phyloP scores from a whole-genome alignment of 2,797 vertebrate genomes.

The Macroramphosus scolopax region DNA sequence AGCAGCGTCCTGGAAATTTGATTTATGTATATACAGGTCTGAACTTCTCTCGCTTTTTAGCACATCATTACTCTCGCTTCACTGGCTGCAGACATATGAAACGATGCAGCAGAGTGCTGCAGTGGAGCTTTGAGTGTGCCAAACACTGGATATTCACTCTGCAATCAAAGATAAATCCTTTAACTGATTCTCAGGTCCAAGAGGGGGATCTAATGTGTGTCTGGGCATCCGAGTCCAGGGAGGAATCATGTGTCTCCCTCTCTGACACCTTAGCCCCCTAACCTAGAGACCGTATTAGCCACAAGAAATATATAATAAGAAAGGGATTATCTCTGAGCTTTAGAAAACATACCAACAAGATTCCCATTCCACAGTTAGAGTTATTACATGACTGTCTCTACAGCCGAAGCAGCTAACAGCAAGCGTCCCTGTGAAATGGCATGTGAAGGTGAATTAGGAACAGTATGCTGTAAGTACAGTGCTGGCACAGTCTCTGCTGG shows the following conservation, averaged over 20 bases:
- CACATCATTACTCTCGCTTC: slow-evolving; percentile 13
- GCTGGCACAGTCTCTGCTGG: slow-evolving; percentile 44
- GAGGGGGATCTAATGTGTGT: slow-evolving; percentile 12
- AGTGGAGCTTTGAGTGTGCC: slow-evolving; percentile 40
- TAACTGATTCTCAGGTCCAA: slow-evolving; percentile 17
- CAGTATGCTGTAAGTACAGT: slow-evolving; percentile 44
- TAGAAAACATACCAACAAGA: slow-evolving; percentile 18
- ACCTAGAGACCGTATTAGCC: slow-evolving; percentile 32
- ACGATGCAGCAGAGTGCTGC: slow-evolving; percentile 43
- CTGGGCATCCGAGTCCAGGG: too few relatives aligned
- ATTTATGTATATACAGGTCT: slow-evolving; percentile 12
- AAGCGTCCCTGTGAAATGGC: slow-evolving; percentile 28
- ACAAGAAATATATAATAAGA: slow-evolving; percentile 12
- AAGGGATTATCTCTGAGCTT: slow-evolving; percentile 21
- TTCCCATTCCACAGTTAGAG: slow-evolving; percentile 2
- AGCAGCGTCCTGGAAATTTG: slow-evolving; percentile 23
- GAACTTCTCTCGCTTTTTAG: slow-evolving; percentile 8
- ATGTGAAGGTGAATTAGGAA: slow-evolving; percentile 55
- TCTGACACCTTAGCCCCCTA: slow-evolving; percentile 39
- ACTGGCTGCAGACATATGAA: slow-evolving; percentile 20
- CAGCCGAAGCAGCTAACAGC: slow-evolving; percentile 7
- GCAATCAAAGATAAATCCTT: too few relatives aligned
- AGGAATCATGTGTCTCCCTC: slow-evolving; percentile 2
- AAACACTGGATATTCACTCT: slow-evolving; percentile 21
- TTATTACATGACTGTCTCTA: slow-evolving; percentile 2